Conservation (phyloP, 1,140 invertebrate genomes). For the Heliconius melpomene region DNA sequence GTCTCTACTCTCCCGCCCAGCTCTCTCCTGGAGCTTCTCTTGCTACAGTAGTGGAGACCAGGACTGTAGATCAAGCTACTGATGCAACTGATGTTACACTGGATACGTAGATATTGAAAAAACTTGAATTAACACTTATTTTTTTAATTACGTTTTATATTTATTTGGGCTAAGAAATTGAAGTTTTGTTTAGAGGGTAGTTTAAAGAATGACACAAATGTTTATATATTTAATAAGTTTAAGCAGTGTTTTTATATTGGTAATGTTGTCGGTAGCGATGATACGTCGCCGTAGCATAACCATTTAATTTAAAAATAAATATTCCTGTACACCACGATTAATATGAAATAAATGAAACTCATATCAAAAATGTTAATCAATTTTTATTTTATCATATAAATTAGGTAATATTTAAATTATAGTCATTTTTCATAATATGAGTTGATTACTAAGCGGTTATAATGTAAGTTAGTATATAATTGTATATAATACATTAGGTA, state of each 20-base stretch:
- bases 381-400: constrained; percentile 69
- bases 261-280: constrained; percentile 39
- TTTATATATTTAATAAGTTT: constrained; percentile 43
- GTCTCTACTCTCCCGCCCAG: constrained; percentile 34
- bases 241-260: constrained; percentile 36
- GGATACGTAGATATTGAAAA: constrained; percentile 38
- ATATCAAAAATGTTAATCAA: constrained; percentile 62
- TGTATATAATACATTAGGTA: no score
- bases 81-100: constrained; percentile 65
- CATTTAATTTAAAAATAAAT: not conserved
- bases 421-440: constrained; percentile 60
- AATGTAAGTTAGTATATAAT: constrained; percentile 40
- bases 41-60: constrained; percentile 41
- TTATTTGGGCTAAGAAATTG: not conserved
- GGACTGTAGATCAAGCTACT: constrained; percentile 55
- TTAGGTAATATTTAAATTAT: constrained; percentile 62
- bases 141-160: not conserved
- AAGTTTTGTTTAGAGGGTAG: not conserved
- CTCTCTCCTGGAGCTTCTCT: constrained; percentile 33
- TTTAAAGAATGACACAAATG: constrained; percentile 43
- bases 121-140: not conserved
- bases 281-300: constrained; percentile 4
- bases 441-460: constrained; percentile 67
- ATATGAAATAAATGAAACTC: constrained; percentile 59
- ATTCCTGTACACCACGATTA: constrained; percentile 23